phyloP scores from a whole-genome alignment of 1,140 invertebrate genomes.

The Copidosoma floridanum region DNA sequence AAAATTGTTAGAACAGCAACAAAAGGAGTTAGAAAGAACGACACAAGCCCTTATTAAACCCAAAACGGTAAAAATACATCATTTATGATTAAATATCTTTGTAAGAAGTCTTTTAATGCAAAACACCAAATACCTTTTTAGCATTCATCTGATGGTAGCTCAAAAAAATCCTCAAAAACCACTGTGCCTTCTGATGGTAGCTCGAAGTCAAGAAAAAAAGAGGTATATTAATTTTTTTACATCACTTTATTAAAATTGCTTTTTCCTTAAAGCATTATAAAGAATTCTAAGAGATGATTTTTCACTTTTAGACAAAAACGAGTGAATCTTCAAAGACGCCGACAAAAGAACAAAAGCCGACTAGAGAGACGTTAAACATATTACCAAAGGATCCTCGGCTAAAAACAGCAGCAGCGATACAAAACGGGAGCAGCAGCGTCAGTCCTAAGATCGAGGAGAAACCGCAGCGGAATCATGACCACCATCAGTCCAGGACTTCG shows the following conservation, averaged over 20 bases:
- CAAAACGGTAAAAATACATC: conserved; percentile 14
- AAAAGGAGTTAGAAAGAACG: conserved; percentile 80
- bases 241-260: not conserved
- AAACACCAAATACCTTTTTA: conserved; percentile 10
- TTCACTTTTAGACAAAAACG: not conserved
- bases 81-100: not conserved
- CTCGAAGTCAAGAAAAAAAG: not conserved
- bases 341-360: not conserved
- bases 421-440: not conserved
- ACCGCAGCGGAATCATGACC: too few species aligned
- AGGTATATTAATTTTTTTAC: conserved; percentile 2
- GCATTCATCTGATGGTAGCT: conserved; percentile 1
- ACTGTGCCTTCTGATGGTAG: conserved; percentile 18
- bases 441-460: not conserved
- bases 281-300: not conserved
- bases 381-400: not conserved
- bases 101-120: too few species aligned
- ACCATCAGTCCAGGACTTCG: not conserved
- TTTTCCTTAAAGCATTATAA: not conserved
- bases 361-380: not conserved
- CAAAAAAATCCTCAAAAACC: conserved; percentile 1
- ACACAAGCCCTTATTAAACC: conserved; percentile 54
- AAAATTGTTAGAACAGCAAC: conserved; percentile 77
- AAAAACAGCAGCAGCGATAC: not conserved
- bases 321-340: too few species aligned